Evolutionary conservation across 2,113 vertebrate genomes (phyloP).

Genomic region (Mellivora capensis): DNA sequence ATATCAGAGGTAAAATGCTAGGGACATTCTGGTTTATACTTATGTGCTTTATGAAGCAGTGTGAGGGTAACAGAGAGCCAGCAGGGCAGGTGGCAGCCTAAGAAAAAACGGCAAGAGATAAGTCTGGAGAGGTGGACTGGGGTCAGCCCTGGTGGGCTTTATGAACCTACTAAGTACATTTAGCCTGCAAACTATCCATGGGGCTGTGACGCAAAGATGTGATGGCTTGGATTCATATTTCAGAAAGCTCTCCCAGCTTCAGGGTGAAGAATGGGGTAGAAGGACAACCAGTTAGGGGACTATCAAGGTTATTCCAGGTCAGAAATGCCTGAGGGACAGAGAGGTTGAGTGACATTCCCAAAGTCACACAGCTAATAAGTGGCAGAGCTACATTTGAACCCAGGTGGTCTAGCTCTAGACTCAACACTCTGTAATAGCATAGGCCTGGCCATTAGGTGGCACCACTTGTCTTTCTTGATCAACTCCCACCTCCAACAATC

Average conservation of each 20-base stretch:
- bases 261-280: neutral
- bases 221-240: neutral
- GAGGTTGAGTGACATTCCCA: neutral
- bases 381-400: neutral
- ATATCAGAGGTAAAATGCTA: neutral
- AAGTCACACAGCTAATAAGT: neutral
- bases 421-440: neutral
- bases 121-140: neutral
- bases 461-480: neutral
- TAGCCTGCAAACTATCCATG: neutral
- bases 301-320: neutral
- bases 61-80: neutral
- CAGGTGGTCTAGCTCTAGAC: neutral
- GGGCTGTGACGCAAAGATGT: neutral
- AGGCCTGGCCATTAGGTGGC: neutral
- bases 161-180: neutral
- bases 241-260: neutral
- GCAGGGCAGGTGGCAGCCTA: neutral
- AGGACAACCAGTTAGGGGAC: neutral
- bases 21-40: neutral
- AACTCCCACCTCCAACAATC: neutral
- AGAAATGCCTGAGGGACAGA: neutral
- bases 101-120: neutral
- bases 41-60: neutral
- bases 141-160: neutral